phyloP scores from a whole-genome alignment of 2,888 invertebrate species.

The Ethmia dodecea region DNA sequence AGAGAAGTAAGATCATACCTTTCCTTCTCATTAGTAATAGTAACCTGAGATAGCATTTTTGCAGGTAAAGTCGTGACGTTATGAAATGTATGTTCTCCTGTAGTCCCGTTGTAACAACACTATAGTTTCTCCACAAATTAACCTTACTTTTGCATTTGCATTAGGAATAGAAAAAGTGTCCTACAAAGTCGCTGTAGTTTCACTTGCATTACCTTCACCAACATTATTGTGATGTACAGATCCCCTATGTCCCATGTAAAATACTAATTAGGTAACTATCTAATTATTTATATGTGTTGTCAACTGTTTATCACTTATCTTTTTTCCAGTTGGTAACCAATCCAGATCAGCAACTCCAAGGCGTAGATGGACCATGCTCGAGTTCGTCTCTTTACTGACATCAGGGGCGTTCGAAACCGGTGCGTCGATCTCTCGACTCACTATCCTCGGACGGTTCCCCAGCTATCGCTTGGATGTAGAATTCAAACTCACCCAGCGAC shows the following conservation, averaged over 20 bases:
- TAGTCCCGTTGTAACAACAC: neutral
- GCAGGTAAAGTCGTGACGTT: too few relatives aligned
- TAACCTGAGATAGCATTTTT: too few relatives aligned
- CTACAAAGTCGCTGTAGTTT: too few relatives aligned
- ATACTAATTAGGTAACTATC: too few relatives aligned
- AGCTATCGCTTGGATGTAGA: slow-evolving; percentile 69
- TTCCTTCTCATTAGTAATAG: slow-evolving; percentile 26
- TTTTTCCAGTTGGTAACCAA: slow-evolving; percentile 51
- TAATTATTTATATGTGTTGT: too few relatives aligned
- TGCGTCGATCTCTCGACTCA: slow-evolving; percentile 56
- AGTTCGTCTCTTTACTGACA: slow-evolving; percentile 73
- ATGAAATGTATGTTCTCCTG: neutral
- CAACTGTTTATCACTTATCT: too few relatives aligned
- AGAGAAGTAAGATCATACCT: slow-evolving; percentile 80
- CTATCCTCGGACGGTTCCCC: slow-evolving; percentile 61
- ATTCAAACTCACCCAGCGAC: neutral
- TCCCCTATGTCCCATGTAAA: too few relatives aligned
- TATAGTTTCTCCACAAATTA: too few relatives aligned
- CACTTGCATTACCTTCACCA: too few relatives aligned
- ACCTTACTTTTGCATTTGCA: too few relatives aligned
- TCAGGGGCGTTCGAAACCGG: slow-evolving; percentile 41
- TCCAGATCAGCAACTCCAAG: slow-evolving; percentile 56
- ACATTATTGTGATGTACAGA: too few relatives aligned
- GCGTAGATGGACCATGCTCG: slow-evolving; percentile 68
- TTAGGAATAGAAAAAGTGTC: too few relatives aligned